Base-by-base conservation (phyloP, 2,113 vertebrate genomes). In the Phocoena phocoena region DNA sequence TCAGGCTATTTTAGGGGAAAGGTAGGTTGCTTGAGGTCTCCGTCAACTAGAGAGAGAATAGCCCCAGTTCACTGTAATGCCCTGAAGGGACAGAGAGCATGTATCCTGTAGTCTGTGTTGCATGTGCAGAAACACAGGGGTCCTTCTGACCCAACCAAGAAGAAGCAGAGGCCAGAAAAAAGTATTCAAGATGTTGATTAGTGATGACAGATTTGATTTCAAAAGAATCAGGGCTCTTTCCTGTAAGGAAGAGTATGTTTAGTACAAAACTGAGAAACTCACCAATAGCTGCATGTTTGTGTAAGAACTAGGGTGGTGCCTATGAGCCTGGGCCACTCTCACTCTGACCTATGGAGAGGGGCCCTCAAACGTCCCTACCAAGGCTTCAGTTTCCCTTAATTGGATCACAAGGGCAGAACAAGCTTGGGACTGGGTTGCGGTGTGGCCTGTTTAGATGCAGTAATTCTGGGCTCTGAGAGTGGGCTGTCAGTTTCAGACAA, bases 221-320 rank as follows among this genome's bases (percentile, higher is more conserved):
- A 93, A 94, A 97, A 90, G 76, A 76, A 90, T 41, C 65, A 86
- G 93, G n/a, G 47, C 36, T 77, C 95, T 90, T 88, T 36, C 44
- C 71, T 88, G 25, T 28, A 47, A 67, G 74, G 68, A 70, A 79
- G 25, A 80, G 23, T 62, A 41, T 50, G 38, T 41, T 95, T 81
- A 36, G 36, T 38, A 50, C 41, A 89, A 87, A 92, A 90, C 70
- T 0, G 44, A 84, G 33, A 88, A 60, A 68, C 8, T 21, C 70
- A 74, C 62, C 53, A 53, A 81, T 38, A 70, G 41, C 33, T 89
- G 28, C 55, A 50, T 17, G 36, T 93, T 68, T 96, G 58, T 81
- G 3, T 89, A 47, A 76, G 70, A 74, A 63, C 47, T 74, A 53
- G 82, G 33, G 25, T 80, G 71, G 38, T 67, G 31, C 17, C 36